Evolutionary conservation across 2,888 invertebrate species (phyloP), one percentile per base, ranked within the genome.

Genomic region (Escarpia spicata): DNA sequence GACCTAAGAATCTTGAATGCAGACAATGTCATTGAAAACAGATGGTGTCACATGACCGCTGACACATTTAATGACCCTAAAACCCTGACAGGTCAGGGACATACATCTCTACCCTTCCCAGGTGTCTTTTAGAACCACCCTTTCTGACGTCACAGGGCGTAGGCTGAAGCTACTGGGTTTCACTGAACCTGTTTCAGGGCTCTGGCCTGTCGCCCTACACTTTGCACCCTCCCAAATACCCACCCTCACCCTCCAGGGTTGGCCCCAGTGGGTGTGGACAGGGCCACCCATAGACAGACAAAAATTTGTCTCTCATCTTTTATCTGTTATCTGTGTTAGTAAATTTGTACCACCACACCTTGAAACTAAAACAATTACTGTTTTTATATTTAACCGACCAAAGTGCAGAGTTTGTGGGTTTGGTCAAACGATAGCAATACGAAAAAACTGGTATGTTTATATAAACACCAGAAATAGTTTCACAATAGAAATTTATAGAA

Each of bases 1-100:
- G 52, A 52, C 1, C 10, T 52, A 12, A 52, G 12, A 9, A 52
- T 9, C 2, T 52, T 52, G 15, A 9, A 52, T 9, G 52, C 52
- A 52, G 52, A 52, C 52, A 52, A 9, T 52, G 45, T 45, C 12
- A 52, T 26, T 75, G 75, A 6, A 26, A n/a, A 4, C 75, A 75
- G 75, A 15, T 19, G n/a, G n/a, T 26, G 75, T 75, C 26, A 26
- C 19, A 75, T 4, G 75, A 75, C 75, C 19, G 26, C 19, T 15
- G 75, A 75, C 75, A 75, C 75, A 75, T 75, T 75, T 75, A 75
- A 75, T 75, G 75, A 75, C 75, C 75, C 75, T 26, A n/a, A 19
- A 75, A 75, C 26, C 19, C 75, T 26, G 75, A 26, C 75, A 52
- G 37, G 37, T 37, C 37, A 37, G 52, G 52, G 52, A 52, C 52